Percentiles rank a stretch among this genome's conserved stretches.
Conservation (phyloP, 64 coral and sea anemone species). For the Dendronephthya gigantea region DNA sequence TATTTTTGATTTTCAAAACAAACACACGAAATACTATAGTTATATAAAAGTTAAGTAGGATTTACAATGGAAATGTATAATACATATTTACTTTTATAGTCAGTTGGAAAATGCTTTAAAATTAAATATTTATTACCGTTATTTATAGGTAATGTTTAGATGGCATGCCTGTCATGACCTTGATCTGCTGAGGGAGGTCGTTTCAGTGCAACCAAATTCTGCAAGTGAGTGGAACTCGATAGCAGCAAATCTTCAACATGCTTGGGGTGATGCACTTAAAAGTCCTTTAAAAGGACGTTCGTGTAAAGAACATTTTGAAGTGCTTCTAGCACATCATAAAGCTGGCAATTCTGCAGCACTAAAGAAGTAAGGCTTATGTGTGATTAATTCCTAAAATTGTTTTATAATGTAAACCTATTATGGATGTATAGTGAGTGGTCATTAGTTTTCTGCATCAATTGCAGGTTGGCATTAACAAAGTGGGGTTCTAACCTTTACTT, state of each 20-base stretch:
- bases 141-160: constrained; percentile 46
- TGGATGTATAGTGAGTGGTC: background rate
- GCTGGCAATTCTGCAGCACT: constrained; percentile 25
- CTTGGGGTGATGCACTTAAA: constrained; percentile 25
- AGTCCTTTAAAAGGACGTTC: constrained; percentile 16
- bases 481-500: background rate
- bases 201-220: constrained; percentile 13
- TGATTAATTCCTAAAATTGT: background rate
- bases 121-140: too few relatives aligned
- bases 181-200: constrained; percentile 32
- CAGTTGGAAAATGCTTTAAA: too few relatives aligned
- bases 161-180: constrained; percentile 36
- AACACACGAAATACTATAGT: too few relatives aligned
- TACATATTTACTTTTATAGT: too few relatives aligned
- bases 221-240: constrained; percentile 31
- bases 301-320: constrained; percentile 42
- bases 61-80: too few relatives aligned
- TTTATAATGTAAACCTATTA: background rate
- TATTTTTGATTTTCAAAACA: too few relatives aligned
- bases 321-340: constrained; percentile 24
- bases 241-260: constrained; percentile 27
- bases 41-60: too few relatives aligned
- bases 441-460: background rate
- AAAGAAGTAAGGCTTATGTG: constrained; percentile 24
- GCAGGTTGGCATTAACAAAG: background rate